Percentiles rank a stretch among this genome's conserved stretches.
phyloP scores from a whole-genome alignment of 2,888 invertebrate genomes.

The Halictus ligatus region DNA sequence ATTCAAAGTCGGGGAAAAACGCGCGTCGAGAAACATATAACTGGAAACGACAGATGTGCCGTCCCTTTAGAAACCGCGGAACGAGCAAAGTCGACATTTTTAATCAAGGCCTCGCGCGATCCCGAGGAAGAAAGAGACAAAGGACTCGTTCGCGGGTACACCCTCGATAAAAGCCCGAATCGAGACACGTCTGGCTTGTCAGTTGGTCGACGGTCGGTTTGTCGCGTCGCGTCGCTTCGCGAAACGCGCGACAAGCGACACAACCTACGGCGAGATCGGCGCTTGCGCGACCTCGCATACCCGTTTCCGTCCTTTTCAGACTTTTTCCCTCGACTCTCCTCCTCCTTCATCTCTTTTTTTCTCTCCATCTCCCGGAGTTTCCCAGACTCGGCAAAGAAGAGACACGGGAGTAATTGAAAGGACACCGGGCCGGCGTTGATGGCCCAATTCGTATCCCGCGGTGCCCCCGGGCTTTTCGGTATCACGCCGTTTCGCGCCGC shows the following conservation, averaged over 20 bases:
- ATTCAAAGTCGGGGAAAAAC: not conserved
- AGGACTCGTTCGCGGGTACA: not conserved
- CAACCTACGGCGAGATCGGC: not conserved
- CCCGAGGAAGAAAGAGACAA: not conserved
- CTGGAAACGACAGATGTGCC: not conserved
- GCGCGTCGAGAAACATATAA: not conserved
- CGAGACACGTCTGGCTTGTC: not conserved
- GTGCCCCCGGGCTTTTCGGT: slow-evolving; percentile 24
- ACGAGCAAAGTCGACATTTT: slow-evolving; percentile 11
- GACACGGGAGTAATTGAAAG: slow-evolving; percentile 56
- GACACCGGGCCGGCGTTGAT: slow-evolving; percentile 32
- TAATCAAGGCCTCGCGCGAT: slow-evolving; percentile 13
- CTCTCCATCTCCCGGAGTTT: slow-evolving; percentile 6
- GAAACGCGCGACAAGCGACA: not conserved
- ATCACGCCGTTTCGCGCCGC: slow-evolving; percentile 13
- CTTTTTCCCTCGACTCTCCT: not conserved
- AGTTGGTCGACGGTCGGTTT: slow-evolving; percentile 17
- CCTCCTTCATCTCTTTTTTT: not conserved
- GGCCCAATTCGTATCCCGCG: slow-evolving; percentile 38
- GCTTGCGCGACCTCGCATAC: slow-evolving; percentile 39
- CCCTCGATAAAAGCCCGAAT: not conserved
- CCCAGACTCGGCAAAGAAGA: slow-evolving; percentile 15
- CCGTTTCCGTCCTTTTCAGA: slow-evolving; percentile 26
- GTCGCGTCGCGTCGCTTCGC: not conserved
- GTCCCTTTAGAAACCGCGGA: not conserved